Conservation (phyloP, 1,140 invertebrate species). For the Potamilus streckersoni region DNA sequence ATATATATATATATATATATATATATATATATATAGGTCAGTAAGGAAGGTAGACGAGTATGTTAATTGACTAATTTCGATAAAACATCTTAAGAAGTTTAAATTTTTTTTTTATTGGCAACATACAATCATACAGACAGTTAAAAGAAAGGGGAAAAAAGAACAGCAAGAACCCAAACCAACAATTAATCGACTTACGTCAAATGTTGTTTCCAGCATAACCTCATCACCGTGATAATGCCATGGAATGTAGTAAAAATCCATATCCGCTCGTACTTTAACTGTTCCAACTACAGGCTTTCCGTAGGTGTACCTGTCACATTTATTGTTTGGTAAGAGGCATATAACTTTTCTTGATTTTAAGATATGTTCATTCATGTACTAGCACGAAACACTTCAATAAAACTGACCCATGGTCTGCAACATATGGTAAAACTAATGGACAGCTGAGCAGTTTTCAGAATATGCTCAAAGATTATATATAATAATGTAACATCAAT, state of each 20-base stretch:
- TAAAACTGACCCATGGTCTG: neutral
- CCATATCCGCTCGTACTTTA: conserved; percentile 11
- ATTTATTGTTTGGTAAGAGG: neutral
- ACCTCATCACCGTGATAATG: conserved; percentile 21
- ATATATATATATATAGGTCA: too few relatives aligned
- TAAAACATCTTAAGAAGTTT: too few relatives aligned
- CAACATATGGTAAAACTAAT: neutral
- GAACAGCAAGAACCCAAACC: too few relatives aligned
- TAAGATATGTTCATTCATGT: neutral
- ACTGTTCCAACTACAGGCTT: conserved; percentile 27
- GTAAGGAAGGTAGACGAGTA: too few relatives aligned
- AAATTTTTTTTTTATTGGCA: too few relatives aligned
- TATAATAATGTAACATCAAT: neutral
- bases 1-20: too few relatives aligned
- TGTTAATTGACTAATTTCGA: too few relatives aligned
- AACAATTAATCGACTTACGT: conserved; percentile 11
- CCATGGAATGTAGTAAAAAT: conserved; percentile 9
- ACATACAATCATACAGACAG: too few relatives aligned
- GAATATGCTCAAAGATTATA: neutral
- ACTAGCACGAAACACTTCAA: neutral
- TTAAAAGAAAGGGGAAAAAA: too few relatives aligned
- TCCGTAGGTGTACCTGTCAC: conserved; percentile 18
- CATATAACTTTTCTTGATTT: neutral
- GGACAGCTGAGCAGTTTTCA: neutral
- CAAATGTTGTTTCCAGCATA: conserved; percentile 17